A percentile compares a stretch with the other conserved stretches of the same genome.
phyloP scores from a whole-genome alignment of 2,888 invertebrate species.

The Hyalella azteca region DNA sequence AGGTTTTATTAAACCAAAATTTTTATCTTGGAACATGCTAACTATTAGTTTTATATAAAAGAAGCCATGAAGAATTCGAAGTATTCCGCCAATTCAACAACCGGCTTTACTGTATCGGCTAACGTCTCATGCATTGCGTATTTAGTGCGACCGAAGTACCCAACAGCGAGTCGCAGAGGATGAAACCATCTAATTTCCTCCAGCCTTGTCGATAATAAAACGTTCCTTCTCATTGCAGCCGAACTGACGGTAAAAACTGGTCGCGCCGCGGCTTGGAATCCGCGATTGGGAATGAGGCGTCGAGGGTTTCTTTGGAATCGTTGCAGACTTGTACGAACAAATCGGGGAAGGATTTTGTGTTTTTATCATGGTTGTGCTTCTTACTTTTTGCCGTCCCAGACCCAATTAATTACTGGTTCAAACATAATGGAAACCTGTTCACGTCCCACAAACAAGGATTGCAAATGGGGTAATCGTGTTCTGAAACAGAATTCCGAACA shows the following conservation, averaged over 20 bases:
- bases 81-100: background rate
- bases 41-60: too few relatives aligned
- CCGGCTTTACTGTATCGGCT: background rate
- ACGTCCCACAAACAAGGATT: background rate
- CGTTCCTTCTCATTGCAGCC: background rate
- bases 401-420: background rate
- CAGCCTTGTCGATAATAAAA: background rate
- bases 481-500: too few relatives aligned
- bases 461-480: too few relatives aligned
- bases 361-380: background rate
- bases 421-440: constrained; percentile 17
- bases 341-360: background rate
- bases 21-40: too few relatives aligned
- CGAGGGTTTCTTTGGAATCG: background rate
- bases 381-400: background rate
- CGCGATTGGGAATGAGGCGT: background rate
- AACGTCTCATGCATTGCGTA: background rate
- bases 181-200: constrained; percentile 11
- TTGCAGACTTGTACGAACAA: constrained; percentile 18
- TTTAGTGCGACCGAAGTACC: constrained; percentile 1
- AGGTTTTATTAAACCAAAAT: too few relatives aligned
- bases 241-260: constrained; percentile 7
- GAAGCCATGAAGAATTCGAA: background rate
- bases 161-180: background rate
- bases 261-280: background rate